Conservation (phyloP, 2,113 vertebrate species). For the Gopherus evgoodei region DNA sequence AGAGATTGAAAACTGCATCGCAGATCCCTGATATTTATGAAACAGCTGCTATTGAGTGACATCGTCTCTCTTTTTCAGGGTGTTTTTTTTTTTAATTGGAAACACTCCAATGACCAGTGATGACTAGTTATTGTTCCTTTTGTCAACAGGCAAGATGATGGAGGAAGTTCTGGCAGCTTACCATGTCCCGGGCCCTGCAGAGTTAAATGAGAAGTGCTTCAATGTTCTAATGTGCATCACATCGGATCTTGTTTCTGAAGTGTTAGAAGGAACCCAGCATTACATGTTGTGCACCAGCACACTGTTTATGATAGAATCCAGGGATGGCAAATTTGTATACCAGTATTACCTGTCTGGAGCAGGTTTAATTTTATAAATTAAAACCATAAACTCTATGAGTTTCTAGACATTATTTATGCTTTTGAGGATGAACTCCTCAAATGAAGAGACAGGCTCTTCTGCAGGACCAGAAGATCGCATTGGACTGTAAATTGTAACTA, state of each 20-base stretch:
- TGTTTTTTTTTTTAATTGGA: slow-evolving; percentile 61
- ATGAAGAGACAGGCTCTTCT: slow-evolving; percentile 78
- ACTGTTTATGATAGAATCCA: slow-evolving; percentile 74
- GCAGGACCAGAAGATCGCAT: slow-evolving; percentile 75
- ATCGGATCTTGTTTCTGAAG: slow-evolving; percentile 76
- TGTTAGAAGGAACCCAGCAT: slow-evolving; percentile 79
- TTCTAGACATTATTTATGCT: slow-evolving; percentile 78
- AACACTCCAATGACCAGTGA: slow-evolving; percentile 72
- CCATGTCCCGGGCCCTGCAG: slow-evolving; percentile 80
- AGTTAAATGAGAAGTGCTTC: slow-evolving; percentile 79
- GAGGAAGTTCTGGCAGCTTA: slow-evolving; percentile 81
- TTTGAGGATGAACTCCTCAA: slow-evolving; percentile 80
- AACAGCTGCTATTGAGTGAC: slow-evolving; percentile 56
- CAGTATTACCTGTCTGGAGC: slow-evolving; percentile 81
- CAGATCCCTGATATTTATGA: slow-evolving; percentile 1
- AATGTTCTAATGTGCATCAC: slow-evolving; percentile 75
- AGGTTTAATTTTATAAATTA: slow-evolving; percentile 88
- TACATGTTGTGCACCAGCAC: slow-evolving; percentile 76
- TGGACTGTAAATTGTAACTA: slow-evolving; percentile 67
- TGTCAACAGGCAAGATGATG: slow-evolving; percentile 86
- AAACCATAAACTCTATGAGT: slow-evolving; percentile 85
- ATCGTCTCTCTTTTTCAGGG: slow-evolving; percentile 50
- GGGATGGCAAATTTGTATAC: slow-evolving; percentile 76
- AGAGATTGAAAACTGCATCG: slow-evolving; percentile 10
- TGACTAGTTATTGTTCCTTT: slow-evolving; percentile 87